These are phyloP conservation scores for Brachionus rotundiformis DNA, from an alignment of 1,140 invertebrate species.

Conservation along the genomic window DNA sequence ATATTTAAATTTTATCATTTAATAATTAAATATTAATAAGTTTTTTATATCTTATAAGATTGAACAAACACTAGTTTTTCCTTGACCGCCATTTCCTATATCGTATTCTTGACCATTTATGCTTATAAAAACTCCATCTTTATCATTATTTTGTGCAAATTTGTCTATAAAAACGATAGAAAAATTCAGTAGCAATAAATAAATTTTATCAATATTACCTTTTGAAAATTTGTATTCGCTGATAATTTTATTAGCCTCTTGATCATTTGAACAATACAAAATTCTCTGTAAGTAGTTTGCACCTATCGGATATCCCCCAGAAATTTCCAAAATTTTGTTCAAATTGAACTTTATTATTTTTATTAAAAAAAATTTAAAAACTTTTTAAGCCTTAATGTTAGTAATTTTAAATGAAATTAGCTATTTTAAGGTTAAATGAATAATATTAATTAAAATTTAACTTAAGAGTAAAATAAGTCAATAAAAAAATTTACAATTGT, in stretches of 20 bases:
- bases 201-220: neutral
- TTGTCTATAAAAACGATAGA: neutral
- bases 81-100: neutral
- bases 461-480: neutral
- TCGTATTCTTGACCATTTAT: neutral
- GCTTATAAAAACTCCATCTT: neutral
- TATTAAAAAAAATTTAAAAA: too few relatives aligned
- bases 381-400: too few relatives aligned
- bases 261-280: neutral
- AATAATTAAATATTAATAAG: too few relatives aligned
- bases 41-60: neutral
- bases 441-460: too few relatives aligned
- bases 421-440: too few relatives aligned
- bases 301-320: neutral
- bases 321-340: neutral
- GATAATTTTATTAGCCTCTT: neutral
- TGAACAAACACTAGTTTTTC: neutral
- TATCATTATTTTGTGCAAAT: neutral
- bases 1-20: too few relatives aligned
- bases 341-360: neutral
- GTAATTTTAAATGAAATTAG: too few relatives aligned
- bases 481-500: neutral
- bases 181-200: neutral
- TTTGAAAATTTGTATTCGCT: neutral
- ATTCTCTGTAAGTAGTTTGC: neutral